Evolutionary conservation across 2,797 vertebrate genomes (phyloP).

Genomic region (Acipenser ruthenus): DNA sequence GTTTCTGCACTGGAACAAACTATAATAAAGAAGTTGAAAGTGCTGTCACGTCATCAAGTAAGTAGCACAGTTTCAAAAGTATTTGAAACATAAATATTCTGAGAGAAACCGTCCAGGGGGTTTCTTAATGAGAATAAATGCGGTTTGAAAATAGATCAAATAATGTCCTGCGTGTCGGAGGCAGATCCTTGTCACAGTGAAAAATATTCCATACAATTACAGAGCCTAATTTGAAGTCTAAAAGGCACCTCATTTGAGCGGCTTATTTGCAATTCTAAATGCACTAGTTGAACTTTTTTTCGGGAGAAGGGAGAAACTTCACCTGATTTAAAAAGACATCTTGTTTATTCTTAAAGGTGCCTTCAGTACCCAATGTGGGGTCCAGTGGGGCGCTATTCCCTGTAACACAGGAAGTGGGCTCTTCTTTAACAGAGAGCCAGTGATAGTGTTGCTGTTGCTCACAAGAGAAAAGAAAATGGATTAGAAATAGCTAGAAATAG

Average conservation of each 20-base stretch:
- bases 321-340: too few relatives aligned
- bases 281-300: too few relatives aligned
- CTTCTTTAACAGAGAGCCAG: too few relatives aligned
- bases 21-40: slow-evolving; percentile 77
- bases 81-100: slow-evolving; percentile 64
- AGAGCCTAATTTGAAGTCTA: slow-evolving; percentile 60
- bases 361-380: too few relatives aligned
- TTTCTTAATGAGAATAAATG: slow-evolving; percentile 69
- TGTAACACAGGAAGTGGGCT: too few relatives aligned
- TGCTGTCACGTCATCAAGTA: slow-evolving; percentile 68
- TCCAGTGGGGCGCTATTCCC: too few relatives aligned
- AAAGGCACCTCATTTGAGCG: slow-evolving; percentile 35
- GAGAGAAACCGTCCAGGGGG: slow-evolving; percentile 64
- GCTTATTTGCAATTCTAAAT: too few relatives aligned
- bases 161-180: slow-evolving; percentile 64
- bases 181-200: slow-evolving; percentile 59
- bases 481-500: too few relatives aligned
- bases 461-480: too few relatives aligned
- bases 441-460: too few relatives aligned
- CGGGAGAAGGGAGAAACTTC: too few relatives aligned
- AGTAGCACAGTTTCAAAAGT: slow-evolving; percentile 62
- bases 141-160: slow-evolving; percentile 73
- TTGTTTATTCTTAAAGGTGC: too few relatives aligned
- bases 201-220: slow-evolving; percentile 68
- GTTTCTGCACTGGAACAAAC: slow-evolving; percentile 55